Base-by-base conservation (phyloP, 2,888 invertebrate species). In the Oconnorella tubifera region DNA sequence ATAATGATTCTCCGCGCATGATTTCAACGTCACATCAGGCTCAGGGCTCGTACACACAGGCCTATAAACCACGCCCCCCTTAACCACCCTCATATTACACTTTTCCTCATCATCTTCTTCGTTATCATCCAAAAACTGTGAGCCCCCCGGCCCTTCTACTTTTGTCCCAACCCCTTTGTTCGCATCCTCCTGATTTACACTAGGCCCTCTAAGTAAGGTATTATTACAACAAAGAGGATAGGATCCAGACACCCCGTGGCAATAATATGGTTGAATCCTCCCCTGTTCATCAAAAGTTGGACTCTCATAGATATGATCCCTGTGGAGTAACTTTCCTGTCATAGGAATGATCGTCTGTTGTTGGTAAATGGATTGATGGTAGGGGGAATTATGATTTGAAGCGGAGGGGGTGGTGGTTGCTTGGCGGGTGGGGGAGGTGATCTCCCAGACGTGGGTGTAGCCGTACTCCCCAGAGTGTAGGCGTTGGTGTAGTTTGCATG, bases 391-490 rank as follows among this genome's bases (percentile, higher is more conserved):
- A 6, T 19, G 10, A 40, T 19, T 40, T 40, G 10, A 6, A 27
- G 6, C 6, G 6, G 40, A 33, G 33, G 48, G 40, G 25, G 33
- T 23, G 53, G 14, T 6, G 40, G 33, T 1, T 25, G 59, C 25
- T 10, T 10, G 14, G 1, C 40, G 23, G 2, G 10, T 1, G 3
- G 40, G 40, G 40, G 59, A 25, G 2, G 58, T 33, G 19, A 65
- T 48, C 48, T 68, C 63, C 68, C 68, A 68, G 29, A 68, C 68
- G 59, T 68, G 68, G 3, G 68, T 63, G 64, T 65, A 66, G 27
- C 68, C 68, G 55, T 68, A 68, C 50, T 68, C 61, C 10, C 68
- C 68, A 29, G 62, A 58, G 4, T 62, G 48, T 10, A 66, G 61
- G 19, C 59, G 49, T 1, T 62, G 62, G 19, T 66, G 59, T 19